A percentile compares a stretch with the other conserved stretches of the same genome.
phyloP scores from a whole-genome alignment of 2,797 vertebrate species.

The Brachyrhaphis roseni region DNA sequence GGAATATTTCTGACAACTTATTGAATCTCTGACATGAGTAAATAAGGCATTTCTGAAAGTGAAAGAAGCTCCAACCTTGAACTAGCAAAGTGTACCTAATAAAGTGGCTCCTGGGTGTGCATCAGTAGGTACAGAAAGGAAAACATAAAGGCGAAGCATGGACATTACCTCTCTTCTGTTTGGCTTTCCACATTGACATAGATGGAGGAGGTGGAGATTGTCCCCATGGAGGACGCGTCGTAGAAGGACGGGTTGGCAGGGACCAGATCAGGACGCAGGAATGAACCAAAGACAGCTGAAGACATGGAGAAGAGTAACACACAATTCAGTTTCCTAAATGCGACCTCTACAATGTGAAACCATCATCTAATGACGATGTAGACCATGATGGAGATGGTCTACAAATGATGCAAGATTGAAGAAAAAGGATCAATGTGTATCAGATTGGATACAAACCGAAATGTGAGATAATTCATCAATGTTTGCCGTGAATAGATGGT shows the following conservation, averaged over 20 bases:
- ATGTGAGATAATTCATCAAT: not conserved
- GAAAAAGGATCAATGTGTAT: not conserved
- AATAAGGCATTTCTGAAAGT: not conserved
- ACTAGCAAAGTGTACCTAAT: not conserved
- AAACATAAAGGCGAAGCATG: not conserved
- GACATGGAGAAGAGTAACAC: constrained; percentile 26
- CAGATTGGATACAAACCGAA: not conserved
- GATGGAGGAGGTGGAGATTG: constrained; percentile 79
- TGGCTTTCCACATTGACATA: constrained; percentile 73
- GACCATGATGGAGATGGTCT: not conserved
- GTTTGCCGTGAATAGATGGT: not conserved
- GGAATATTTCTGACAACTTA: not conserved
- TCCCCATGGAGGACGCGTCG: constrained; percentile 79
- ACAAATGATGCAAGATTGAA: not conserved
- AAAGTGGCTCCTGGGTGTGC: not conserved
- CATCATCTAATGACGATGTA: not conserved
- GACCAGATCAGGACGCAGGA: constrained; percentile 74
- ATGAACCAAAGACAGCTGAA: constrained; percentile 71
- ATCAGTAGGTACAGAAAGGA: not conserved
- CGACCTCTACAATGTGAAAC: not conserved
- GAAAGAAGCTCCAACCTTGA: not conserved
- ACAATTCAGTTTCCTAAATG: not conserved
- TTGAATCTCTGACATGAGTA: not conserved
- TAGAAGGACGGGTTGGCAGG: constrained; percentile 68
- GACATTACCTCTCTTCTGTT: constrained; percentile 67